These are phyloP conservation scores for Scotopteryx bipunctaria DNA, from an alignment of 2,888 invertebrate genomes.

Conservation along the genomic window DNA sequence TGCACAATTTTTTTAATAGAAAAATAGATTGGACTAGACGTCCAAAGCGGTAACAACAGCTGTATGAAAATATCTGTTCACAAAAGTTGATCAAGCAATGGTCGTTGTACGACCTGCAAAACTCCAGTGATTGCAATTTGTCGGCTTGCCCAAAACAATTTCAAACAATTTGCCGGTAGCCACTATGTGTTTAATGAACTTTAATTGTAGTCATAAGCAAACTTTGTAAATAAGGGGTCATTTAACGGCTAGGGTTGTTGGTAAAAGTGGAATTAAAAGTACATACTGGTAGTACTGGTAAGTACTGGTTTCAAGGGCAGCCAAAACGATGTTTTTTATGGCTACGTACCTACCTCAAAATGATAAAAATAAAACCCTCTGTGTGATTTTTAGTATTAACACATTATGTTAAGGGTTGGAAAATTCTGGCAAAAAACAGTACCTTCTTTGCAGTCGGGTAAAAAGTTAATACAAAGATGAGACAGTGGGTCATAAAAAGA, in stretches of 20 bases:
- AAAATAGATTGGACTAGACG: too few species aligned
- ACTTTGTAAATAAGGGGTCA: conserved; percentile 14
- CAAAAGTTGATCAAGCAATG: neutral
- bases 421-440: too few species aligned
- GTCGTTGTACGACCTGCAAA: neutral
- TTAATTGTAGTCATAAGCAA: conserved; percentile 25
- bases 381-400: too few species aligned
- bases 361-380: too few species aligned
- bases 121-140: neutral
- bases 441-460: too few species aligned
- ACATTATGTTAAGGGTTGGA: too few species aligned
- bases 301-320: neutral
- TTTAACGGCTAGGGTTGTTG: conserved; percentile 17
- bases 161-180: neutral
- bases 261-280: conserved; percentile 15
- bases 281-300: conserved; percentile 12
- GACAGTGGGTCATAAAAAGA: too few species aligned
- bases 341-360: too few species aligned
- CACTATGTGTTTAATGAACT: conserved; percentile 18
- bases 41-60: too few species aligned
- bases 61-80: neutral
- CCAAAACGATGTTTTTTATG: too few species aligned
- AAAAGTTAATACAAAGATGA: too few species aligned
- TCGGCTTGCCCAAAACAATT: conserved; percentile 5
- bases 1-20: too few species aligned